Base-by-base conservation (phyloP, 2,797 vertebrate genomes). In the Onychomys leucogaster region DNA sequence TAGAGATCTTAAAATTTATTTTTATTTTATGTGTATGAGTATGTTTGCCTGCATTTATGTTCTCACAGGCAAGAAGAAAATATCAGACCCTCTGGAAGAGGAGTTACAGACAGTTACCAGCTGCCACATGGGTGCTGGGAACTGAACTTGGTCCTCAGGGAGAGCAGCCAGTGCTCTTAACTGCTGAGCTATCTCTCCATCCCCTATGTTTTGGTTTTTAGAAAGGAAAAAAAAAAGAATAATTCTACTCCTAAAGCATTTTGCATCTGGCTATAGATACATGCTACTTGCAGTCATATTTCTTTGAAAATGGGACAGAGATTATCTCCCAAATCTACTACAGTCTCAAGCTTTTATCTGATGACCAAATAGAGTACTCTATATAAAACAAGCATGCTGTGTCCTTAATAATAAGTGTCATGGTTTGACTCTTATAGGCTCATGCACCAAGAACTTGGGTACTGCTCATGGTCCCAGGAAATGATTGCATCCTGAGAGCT, bases 161-260 rank as follows among this genome's bases (percentile, higher is more conserved):
- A 46, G 41, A 34, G 61, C 17, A 23, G 29, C 19, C 43, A 6
- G 17, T 46, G 27, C 61, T 84, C 41, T 84, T 63, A 65, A 32
- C 27, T 21, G 61, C 61, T 23, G 61, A 84, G 29, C 82, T 29
- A 84, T 43, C 82, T 84, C 61, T 84, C 5, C 29, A 23, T 6
- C 57, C 27, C n/a, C 80, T n/a, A 17, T 5, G n/a, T 91, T 96
- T 91, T 94, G 14, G 71, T 46, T 90, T 93, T 93, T 63, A 92
- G 63, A 37, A 46, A 84, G 17, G 43, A 52, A 37, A 89, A 76
- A 89, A 55, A n/a, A n/a, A n/a, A n/a, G 55, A 32, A 41, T 63
- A 5, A 41, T 41, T 3, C 16, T 49, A 76, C 7, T 49, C 78
- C 57, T 55, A 29, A 69, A 46, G 29, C 21, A 67, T 46, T 34